phyloP scores from a whole-genome alignment of 2,888 invertebrate species.

The Brenthis daphne region DNA sequence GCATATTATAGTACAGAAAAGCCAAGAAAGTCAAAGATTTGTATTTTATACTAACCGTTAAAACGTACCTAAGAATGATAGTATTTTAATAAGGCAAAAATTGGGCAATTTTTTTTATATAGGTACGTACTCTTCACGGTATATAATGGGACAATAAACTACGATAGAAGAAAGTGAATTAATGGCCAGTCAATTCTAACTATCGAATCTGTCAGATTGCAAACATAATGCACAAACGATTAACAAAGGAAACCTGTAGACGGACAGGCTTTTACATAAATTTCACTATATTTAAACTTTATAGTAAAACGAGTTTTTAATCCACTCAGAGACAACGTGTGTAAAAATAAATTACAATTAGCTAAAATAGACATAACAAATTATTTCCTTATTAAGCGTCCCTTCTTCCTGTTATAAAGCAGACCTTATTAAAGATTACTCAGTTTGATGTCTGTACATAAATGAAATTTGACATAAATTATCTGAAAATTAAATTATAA shows the following conservation, averaged over 20 bases:
- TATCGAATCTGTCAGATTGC: slow-evolving; percentile 52
- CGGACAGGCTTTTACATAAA: slow-evolving; percentile 14
- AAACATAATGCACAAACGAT: slow-evolving; percentile 30
- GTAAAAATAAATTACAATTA: slow-evolving; percentile 36
- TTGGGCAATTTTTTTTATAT: too few species aligned
- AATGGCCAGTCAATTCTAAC: slow-evolving; percentile 53
- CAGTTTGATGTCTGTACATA: slow-evolving; percentile 30
- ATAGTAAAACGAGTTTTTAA: slow-evolving; percentile 1
- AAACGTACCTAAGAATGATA: too few species aligned
- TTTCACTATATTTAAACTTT: background rate
- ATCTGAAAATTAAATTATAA: background rate
- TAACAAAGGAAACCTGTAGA: slow-evolving; percentile 15
- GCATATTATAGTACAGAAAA: too few species aligned
- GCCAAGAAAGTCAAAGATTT: too few species aligned
- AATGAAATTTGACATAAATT: slow-evolving; percentile 8
- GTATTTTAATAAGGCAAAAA: too few species aligned
- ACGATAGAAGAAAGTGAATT: slow-evolving; percentile 47
- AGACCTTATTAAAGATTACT: slow-evolving; percentile 35
- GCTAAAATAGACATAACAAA: slow-evolving; percentile 45
- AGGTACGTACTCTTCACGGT: too few species aligned
- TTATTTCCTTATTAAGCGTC: slow-evolving; percentile 60
- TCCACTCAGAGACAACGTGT: slow-evolving; percentile 24
- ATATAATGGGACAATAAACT: slow-evolving; percentile 17
- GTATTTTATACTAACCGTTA: too few species aligned
- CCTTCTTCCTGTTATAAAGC: slow-evolving; percentile 52